Evolutionary conservation across 2,888 invertebrate species (phyloP), one percentile per base, ranked within the genome.

Genomic region (Netelia virgata): DNA sequence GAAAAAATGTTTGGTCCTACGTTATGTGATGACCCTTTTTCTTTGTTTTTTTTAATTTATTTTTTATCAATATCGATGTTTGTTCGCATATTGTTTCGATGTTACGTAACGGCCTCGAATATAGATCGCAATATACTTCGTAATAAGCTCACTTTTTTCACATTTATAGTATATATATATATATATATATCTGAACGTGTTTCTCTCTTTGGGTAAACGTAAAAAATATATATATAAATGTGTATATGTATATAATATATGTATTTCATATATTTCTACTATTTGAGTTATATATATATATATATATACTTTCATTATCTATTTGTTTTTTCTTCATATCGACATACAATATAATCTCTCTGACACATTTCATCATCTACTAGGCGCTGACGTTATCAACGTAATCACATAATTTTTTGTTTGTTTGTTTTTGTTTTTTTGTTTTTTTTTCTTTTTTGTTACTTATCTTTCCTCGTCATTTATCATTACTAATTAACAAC

Each of bases 201-300:
- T 88, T 88, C 89, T 92, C 89, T 93, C 92, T 92, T 93, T 92
- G 91, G 92, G 88, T 91, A 92, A 91, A 92, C 90, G 91, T 93
- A 91, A 91, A 91, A 92, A 90, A 91, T 89, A 91, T 91, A 91
- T 90, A 89, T 87, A 74, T 85, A 86, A 86, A 85, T 79, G 74
- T 78, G 68, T 86, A 74, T 83, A 66, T 79, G 70, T 86, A 78
- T 86, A 76, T 83, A 66, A 77, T 85, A 85, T 87, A 86, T 84
- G 74, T 70, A 61, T 83, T 28, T 77, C 73, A 53, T 78, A 86
- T 80, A 81, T 86, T 75, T 85, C 73, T 88, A 50, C 59, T 68
- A 55, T 78, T 28, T 20, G 36, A 36, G 3, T 57, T 76, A 85
- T 23, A 28, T 28, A 28, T 28, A 28, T 28, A 28, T 28, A 28